phyloP scores from a whole-genome alignment of 2,113 vertebrate genomes.

The Festucalex cinctus region DNA sequence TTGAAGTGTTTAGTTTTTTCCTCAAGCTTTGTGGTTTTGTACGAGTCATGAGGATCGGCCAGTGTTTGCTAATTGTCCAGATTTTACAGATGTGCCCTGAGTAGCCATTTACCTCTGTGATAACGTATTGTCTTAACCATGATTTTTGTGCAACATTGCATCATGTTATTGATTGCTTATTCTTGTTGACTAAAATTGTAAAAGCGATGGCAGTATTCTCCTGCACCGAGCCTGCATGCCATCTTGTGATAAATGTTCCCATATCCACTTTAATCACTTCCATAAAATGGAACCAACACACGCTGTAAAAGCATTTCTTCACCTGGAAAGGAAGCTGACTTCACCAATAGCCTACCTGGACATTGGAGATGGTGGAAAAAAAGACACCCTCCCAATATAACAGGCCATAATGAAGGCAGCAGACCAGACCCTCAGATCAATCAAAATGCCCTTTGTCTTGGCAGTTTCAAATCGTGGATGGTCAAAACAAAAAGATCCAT shows the following conservation, averaged over 20 bases:
- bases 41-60: too few relatives aligned
- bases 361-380: conserved; percentile 11
- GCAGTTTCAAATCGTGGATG: conserved; percentile 38
- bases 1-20: too few relatives aligned
- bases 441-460: conserved; percentile 48
- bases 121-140: too few relatives aligned
- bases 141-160: too few relatives aligned
- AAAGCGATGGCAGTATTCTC: not conserved
- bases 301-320: not conserved
- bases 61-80: too few relatives aligned
- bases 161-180: not conserved
- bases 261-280: not conserved
- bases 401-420: conserved; percentile 33
- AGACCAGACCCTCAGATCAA: conserved; percentile 36
- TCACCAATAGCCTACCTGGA: not conserved
- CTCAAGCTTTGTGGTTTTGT: too few relatives aligned
- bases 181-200: not conserved
- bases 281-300: not conserved
- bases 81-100: too few relatives aligned
- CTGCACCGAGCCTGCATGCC: not conserved
- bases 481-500: conserved; percentile 60
- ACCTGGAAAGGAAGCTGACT: not conserved
- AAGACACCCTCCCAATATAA: conserved; percentile 10
- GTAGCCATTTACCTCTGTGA: too few relatives aligned
- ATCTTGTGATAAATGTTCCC: too few relatives aligned